Base-by-base conservation (phyloP, 2,888 invertebrate species). In the Tipula lateralis region DNA sequence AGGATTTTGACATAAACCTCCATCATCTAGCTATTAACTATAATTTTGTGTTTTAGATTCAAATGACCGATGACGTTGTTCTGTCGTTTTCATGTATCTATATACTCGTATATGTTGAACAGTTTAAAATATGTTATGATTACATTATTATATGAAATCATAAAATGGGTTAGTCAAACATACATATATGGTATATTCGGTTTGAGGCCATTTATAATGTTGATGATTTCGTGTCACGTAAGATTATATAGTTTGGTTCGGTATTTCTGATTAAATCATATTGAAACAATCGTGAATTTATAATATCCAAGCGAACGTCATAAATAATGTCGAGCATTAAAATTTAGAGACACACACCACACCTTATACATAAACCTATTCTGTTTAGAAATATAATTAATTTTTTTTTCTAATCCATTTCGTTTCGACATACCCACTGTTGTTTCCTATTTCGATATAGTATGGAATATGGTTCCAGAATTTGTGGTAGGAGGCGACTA, bases 221-320 rank as follows among this genome's bases (percentile, higher is more conserved):
- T 66, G 66, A 66, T 66, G 66, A 66, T 66, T 66, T 44, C 16
- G 44, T 66, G 66, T 66, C 66, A 24, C 66, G 66, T 66, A 66
- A 66, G 66, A 19, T 24, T 66, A 24, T 66, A n/a, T n/a, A n/a
- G n/a, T 66, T 66, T 50, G 16, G n/a, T 50, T 50, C 24, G 0
- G 13, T 44, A 44, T 44, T 4, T 44, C 2, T 7, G 66, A 9
- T 12, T 66, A 66, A 44, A 44, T 44, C 44, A 44, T 16, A 16
- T 44, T 1, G 24, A 6, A 66, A 66, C 6, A 19, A 66, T 24
- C 24, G 24, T 66, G 66, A 66, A 66, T 66, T 66, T 66, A 24
- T 66, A 66, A 66, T 66, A 24, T 9, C 19, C 24, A 66, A 66
- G 66, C 24, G 66, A 24, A 7, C 7, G 66, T 66, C 19, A 66